Evolutionary conservation across 2,113 vertebrate species (phyloP), one percentile per base, ranked within the genome.

Genomic region (Herpailurus yagouaroundi): DNA sequence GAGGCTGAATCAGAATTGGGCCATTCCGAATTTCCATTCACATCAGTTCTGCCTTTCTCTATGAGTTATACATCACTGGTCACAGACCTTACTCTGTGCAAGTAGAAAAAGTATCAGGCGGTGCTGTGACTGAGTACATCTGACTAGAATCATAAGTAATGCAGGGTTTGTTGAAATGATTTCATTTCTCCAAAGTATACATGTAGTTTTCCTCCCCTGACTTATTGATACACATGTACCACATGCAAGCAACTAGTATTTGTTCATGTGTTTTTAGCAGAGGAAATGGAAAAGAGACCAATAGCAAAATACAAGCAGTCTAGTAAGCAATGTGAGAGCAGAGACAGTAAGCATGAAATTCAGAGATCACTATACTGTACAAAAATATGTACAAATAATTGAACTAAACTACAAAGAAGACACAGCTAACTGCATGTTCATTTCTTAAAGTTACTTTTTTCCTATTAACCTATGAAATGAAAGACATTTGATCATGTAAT

Each of bases 1-100:
- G 74, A 94, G n/a, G 10, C 31, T 95, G 76, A 91, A 94, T 95
- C 68, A 95, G 71, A 95, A 91, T 60, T 55, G 77, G 63, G 36
- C 13, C 66, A 60, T 84, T 96, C 27, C 76, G 36, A 95, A 85
- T 95, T 93, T 84, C 71, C 52, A 93, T 90, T 88, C 25, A 73
- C 41, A 86, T 85, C 12, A 77, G 29, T 77, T 92, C 77, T 94
- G 31, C 36, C 68, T 91, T 88, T 79, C 57, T 60, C 85, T 33
- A 38, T 23, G 31, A 84, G 84, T 84, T 38, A 64, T 73, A 89
- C 41, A 71, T 96, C 38, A 91, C 31, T 85, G 91, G 50, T 90
- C 63, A 91, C 31, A 93, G 48, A 27, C 21, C 41, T 96, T 77
- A 73, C 23, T 45, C 66, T 52, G 50, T 64, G 29, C 8, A 68